Base-by-base conservation (phyloP, 2,797 vertebrate genomes). In the Monodelphis domestica region DNA sequence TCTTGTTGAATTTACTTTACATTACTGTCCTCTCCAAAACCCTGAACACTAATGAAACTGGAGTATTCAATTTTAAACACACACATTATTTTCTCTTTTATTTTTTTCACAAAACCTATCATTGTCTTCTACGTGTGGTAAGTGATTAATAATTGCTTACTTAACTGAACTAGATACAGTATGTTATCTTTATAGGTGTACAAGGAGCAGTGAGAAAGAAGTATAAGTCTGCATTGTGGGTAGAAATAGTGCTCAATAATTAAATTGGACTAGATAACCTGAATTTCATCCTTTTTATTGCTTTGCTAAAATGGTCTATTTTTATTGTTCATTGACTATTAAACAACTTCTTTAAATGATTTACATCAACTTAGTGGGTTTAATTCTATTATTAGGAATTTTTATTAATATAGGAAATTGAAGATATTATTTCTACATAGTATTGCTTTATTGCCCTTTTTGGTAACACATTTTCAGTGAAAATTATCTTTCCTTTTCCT, bases 201-300 rank as follows among this genome's bases (percentile, higher is more conserved):
- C 59, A 91, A 92, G 88, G 97, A 98, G 97, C 87, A 97, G 90
- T 29, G 95, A 95, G 70, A 93, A 94, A 94, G 51, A 21, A 87
- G 50, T 94, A 95, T 50, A 54, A 97, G 93, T 5, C 89, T 92
- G 56, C 90, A 96, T 94, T 55, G 96, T 96, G 96, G 96, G 89
- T 56, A 96, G 84, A 89, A 94, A 45, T 91, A 92, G 95, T 94
- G 91, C 89, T 91, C 96, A 94, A 91, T 97, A 97, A 98, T 98
- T 98, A 98, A 96, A 96, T n/a, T 78, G 97, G 70, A 96, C 90
- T 95, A 97, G 96, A 97, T 97, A 97, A 96, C 90, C 89, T 97
- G 55, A 95, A 95, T 59, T 94, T 53, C 93, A 95, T 94, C 94
- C 53, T 90, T 97, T 91, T 96, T 97, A 97, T 97, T 97, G 92